Evolutionary conservation across 2,888 invertebrate species (phyloP).

Genomic region (Cordilura impudica): DNA sequence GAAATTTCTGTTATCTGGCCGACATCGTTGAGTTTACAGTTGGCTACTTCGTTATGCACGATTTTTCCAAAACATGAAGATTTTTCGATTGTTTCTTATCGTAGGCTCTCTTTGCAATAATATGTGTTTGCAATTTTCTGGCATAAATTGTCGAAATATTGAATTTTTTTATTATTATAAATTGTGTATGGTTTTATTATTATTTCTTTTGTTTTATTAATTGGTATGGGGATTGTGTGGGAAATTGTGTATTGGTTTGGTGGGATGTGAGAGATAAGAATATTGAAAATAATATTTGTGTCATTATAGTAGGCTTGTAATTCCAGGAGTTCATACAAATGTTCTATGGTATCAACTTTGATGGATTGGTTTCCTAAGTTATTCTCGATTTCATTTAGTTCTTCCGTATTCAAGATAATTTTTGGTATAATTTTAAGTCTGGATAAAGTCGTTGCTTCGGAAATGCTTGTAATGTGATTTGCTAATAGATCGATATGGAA

Average conservation of each 20-base stretch:
- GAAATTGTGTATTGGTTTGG: no score
- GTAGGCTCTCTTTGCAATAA: no score
- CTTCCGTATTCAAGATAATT: not conserved
- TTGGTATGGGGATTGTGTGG: not conserved
- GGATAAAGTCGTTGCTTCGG: slow-evolving; percentile 44
- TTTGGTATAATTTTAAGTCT: slow-evolving; percentile 35
- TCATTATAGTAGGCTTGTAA: not conserved
- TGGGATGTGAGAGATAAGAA: no score
- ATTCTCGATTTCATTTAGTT: slow-evolving; percentile 1
- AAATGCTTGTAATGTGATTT: slow-evolving; percentile 28
- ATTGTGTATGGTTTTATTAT: slow-evolving; percentile 9
- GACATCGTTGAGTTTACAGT: no score
- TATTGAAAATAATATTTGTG: not conserved
- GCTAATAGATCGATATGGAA: slow-evolving; percentile 20
- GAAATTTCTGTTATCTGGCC: no score
- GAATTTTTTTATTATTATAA: not conserved
- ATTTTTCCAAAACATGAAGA: no score
- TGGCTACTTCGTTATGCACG: no score
- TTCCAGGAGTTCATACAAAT: not conserved
- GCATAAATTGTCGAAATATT: not conserved
- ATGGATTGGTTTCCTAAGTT: not conserved
- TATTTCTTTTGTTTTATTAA: not conserved
- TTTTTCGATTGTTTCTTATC: no score
- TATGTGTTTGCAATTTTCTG: not conserved
- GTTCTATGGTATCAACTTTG: not conserved